Base-by-base conservation (phyloP, 2,113 vertebrate genomes). In the Gavia stellata region DNA sequence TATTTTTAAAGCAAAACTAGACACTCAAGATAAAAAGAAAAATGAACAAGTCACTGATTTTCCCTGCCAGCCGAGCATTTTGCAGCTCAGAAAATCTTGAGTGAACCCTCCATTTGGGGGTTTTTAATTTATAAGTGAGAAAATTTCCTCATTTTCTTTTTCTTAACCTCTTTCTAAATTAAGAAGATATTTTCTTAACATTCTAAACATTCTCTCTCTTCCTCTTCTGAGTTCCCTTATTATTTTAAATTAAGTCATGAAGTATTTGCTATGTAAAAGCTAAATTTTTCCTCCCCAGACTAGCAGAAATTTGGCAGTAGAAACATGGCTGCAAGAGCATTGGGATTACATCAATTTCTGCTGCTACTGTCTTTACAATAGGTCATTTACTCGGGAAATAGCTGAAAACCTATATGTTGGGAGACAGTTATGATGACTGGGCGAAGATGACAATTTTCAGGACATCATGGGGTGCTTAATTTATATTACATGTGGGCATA, bases 1-100 rank as follows among this genome's bases (percentile, higher is more conserved):
- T 95, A 71, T 93, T 96, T 93, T 93, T 73, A 88, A 91, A 95
- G 68, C 61, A 91, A 82, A 96, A 52, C 53, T 70, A 82, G 49
- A 70, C 50, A 65, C 15, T 63, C 17, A 20, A 62, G 70, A 90
- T 61, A 70, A 94, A 92, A 84, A 90, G n/a, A 56, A 87, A 95
- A 95, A 85, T 9, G 7, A 81, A 52, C 17, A 80, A 71, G 25
- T 70, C 58, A 66, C 44, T n/a, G 49, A 61, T 91, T 74, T 87
- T 72, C 62, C 42, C 53, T 73, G 70, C 45, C 55, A 92, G 31
- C 9, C 1, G 12, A 92, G 34, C 5, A 3, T 56, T 85, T 38
- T 29, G 38, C 29, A 88, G 42, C 71, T 80, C 40, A 40, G 19
- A 83, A 75, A 61, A 56, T 65, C 68, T 55, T 33, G 10, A 91